Conservation (phyloP, 2,113 vertebrate genomes). For the Furnarius figulus region DNA sequence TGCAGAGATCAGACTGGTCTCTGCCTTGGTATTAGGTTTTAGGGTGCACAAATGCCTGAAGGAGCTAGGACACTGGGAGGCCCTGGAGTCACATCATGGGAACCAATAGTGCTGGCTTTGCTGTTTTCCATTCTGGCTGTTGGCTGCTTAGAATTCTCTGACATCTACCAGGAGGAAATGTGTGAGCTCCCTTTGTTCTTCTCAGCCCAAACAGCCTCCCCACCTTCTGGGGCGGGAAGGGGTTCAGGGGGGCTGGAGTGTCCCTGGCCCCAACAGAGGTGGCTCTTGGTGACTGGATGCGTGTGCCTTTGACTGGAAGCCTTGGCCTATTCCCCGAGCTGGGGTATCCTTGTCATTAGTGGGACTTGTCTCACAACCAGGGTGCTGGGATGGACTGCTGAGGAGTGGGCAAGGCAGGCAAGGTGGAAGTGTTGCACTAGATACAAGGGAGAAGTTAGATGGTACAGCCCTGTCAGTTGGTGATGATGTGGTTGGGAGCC, state of each 20-base stretch:
- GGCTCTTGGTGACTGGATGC: no score
- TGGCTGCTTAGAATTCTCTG: neutral
- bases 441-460: neutral
- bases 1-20: neutral
- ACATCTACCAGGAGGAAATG: neutral
- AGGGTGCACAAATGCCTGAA: neutral
- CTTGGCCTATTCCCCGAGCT: neutral
- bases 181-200: neutral
- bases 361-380: rapidly evolving
- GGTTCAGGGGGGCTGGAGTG: rapidly evolving
- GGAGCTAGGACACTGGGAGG: neutral
- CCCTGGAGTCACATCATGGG: rapidly evolving
- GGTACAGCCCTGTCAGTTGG: neutral
- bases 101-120: neutral
- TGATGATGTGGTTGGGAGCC: neutral
- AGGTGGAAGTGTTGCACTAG: neutral
- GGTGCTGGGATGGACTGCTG: neutral
- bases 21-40: neutral
- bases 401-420: neutral
- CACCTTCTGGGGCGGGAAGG: neutral
- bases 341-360: neutral
- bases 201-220: neutral
- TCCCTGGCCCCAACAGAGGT: neutral
- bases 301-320: neutral
- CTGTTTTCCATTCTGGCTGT: rapidly evolving